Conservation (phyloP, 2,113 vertebrate species). For the Gallinago paraguaiae region DNA sequence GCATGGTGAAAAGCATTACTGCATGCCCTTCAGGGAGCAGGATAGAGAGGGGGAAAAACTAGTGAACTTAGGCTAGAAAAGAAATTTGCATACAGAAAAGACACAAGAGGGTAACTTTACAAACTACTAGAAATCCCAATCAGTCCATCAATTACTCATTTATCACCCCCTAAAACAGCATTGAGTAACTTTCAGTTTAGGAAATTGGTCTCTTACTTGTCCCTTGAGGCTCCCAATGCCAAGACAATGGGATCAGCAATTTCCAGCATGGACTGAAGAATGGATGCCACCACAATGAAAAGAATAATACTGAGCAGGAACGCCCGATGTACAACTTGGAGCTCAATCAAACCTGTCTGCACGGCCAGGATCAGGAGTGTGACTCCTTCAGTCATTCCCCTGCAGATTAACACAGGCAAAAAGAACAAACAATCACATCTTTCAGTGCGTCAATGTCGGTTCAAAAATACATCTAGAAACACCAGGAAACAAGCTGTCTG, state of each 20-base stretch:
- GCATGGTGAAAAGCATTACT: neutral
- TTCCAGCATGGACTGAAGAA: slow-evolving; percentile 98
- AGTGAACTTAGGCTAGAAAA: neutral
- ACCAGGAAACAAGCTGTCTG: neutral
- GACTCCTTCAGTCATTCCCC: slow-evolving; percentile 97
- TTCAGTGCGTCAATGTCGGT: neutral
- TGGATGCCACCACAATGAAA: slow-evolving; percentile 97
- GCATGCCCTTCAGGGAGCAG: neutral
- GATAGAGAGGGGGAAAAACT: neutral
- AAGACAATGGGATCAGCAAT: slow-evolving; percentile 98
- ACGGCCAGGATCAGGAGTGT: slow-evolving; percentile 93
- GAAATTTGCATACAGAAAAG: neutral
- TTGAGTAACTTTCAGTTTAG: slow-evolving; percentile 19
- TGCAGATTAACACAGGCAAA: slow-evolving; percentile 57
- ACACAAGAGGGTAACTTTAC: neutral
- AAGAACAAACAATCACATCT: neutral
- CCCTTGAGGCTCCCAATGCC: slow-evolving; percentile 94
- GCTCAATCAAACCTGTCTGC: slow-evolving; percentile 95
- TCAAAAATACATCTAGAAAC: neutral
- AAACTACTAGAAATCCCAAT: slow-evolving; percentile 1
- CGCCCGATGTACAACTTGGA: slow-evolving; percentile 96
- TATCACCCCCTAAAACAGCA: slow-evolving; percentile 6
- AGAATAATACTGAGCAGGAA: slow-evolving; percentile 98
- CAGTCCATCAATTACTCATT: neutral
- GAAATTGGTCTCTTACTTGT: slow-evolving; percentile 83